phyloP scores from a whole-genome alignment of 2,797 vertebrate genomes.

The Cirrhinus molitorella region DNA sequence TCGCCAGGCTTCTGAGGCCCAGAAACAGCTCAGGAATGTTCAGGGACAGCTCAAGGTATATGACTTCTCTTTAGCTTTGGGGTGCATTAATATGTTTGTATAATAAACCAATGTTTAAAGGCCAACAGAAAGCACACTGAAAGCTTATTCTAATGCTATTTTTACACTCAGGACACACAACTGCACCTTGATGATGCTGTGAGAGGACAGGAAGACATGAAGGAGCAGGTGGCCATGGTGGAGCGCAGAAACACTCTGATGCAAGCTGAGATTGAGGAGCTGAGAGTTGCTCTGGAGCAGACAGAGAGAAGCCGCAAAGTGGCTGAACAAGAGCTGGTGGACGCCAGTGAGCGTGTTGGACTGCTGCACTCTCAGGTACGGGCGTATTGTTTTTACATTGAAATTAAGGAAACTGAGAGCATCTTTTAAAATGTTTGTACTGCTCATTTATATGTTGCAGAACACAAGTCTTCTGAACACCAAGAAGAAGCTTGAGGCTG shows the following conservation, averaged over 20 bases:
- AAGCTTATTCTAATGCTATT: background rate
- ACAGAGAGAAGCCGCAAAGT: slow-evolving; percentile 82
- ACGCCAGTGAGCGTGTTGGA: slow-evolving; percentile 75
- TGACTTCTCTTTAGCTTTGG: slow-evolving; percentile 1
- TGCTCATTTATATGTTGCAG: background rate
- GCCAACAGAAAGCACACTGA: background rate
- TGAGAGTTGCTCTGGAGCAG: slow-evolving; percentile 84
- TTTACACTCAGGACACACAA: slow-evolving; percentile 78
- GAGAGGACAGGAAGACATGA: slow-evolving; percentile 84
- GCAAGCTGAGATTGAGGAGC: slow-evolving; percentile 87
- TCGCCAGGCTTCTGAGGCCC: slow-evolving; percentile 64
- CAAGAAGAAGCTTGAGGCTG: too few relatives aligned
- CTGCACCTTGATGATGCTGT: slow-evolving; percentile 85
- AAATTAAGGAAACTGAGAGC: background rate
- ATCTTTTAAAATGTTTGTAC: background rate
- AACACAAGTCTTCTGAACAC: slow-evolving; percentile 17
- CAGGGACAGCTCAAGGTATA: slow-evolving; percentile 79
- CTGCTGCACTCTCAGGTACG: slow-evolving; percentile 9
- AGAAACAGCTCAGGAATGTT: slow-evolving; percentile 67
- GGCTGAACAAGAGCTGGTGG: slow-evolving; percentile 87
- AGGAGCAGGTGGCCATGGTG: slow-evolving; percentile 86
- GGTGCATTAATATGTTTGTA: background rate
- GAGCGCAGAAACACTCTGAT: slow-evolving; percentile 85
- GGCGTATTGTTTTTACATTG: background rate
- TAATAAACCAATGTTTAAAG: background rate